Percentiles rank a stretch among this genome's conserved stretches.
Conservation (phyloP, 1,140 invertebrate genomes). For the Lordiphosa clarofinis region DNA sequence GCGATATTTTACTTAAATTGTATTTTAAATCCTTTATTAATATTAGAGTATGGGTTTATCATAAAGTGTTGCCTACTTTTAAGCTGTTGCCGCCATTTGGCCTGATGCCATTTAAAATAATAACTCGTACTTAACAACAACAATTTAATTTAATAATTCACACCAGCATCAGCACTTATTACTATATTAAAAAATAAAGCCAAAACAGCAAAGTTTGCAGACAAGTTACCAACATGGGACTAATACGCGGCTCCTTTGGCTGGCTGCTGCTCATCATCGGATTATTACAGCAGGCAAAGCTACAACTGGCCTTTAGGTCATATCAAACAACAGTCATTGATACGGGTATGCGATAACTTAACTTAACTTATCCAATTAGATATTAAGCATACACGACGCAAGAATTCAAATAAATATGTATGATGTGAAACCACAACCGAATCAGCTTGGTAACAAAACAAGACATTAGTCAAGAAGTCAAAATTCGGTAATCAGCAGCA, state of each 20-base stretch:
- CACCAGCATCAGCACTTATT: constrained; percentile 53
- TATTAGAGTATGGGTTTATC: constrained; percentile 2
- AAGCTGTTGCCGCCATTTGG: constrained; percentile 18
- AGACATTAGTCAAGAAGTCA: no score
- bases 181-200: constrained; percentile 13
- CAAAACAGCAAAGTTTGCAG: constrained; percentile 7
- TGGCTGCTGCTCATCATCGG: constrained; percentile 61
- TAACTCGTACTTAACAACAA: constrained; percentile 40
- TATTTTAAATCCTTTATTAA: constrained; percentile 11
- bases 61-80: constrained; percentile 44
- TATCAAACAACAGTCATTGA: constrained; percentile 1
- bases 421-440: no score
- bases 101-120: constrained; percentile 58
- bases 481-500: no score
- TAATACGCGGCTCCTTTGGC: constrained; percentile 52
- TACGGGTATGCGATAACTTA: constrained; percentile 17
- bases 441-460: no score
- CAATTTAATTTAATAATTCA: constrained; percentile 70
- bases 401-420: background rate
- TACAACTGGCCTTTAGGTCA: constrained; percentile 16
- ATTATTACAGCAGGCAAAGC: constrained; percentile 39
- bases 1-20: constrained; percentile 4
- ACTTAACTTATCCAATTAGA: constrained; percentile 38
- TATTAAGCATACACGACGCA: constrained; percentile 2
- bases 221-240: constrained; percentile 60